Evolutionary conservation across 2,888 invertebrate genomes (phyloP), one percentile per base, ranked within the genome.

Genomic region (Trissoscelio sp.): DNA sequence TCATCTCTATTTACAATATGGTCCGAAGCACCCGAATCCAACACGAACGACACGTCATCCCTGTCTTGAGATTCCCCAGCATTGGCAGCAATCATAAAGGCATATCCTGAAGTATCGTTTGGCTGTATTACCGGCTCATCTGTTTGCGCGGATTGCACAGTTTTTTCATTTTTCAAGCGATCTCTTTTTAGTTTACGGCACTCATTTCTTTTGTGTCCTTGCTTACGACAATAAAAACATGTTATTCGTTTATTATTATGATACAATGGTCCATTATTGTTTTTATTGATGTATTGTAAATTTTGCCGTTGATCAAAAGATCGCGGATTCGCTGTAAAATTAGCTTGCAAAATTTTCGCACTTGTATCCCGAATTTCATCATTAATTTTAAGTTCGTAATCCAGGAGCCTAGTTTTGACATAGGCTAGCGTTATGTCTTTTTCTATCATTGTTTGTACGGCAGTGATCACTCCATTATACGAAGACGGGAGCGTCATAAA

Each of bases 391-490:
- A 78, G 34, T 67, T 85, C 85, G 3, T 83, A 81, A 31, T 85
- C 83, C 7, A 86, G 39, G 11, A 86, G 51, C 24, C 84, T 39
- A 3, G 84, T 88, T 82, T 90, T 90, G 3, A 89, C 89, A 83
- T 89, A 90, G 5, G 85, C 85, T 14, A 91, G 66, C 0, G 87
- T 90, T 60, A 90, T 79, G 37, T 81, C 79, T 75, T 85, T 87
- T 67, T 89, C 87, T 0, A 86, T 67, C 31, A 91, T 80, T 1
- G 88, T 89, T 81, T 90, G 88, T 0, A 91, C 84, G 0, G 91
- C 90, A n/a, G 90, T 90, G 11, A 89, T 85, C 2, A 91, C 84
- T 1, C 88, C 88, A 69, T 90, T 87, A 79, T 90, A 90, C 12
- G 81, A 67, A 16, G 85, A 11, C 9, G 90, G 90, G 39, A 91